Conservation (phyloP, 2,888 invertebrate species). For the Machimus rusticus region DNA sequence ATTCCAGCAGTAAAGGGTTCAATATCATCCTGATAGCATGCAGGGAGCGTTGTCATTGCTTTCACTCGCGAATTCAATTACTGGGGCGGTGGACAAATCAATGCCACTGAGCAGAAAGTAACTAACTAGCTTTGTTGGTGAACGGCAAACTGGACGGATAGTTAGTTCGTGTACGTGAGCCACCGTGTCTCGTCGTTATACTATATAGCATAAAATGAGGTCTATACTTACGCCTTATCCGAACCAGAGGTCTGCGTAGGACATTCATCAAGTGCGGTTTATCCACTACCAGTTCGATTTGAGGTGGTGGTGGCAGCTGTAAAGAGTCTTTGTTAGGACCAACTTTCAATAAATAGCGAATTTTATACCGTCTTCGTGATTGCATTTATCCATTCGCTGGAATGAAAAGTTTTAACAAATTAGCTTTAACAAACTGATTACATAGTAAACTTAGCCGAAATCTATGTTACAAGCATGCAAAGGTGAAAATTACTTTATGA, state of each 20-base stretch:
- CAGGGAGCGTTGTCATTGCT: neutral
- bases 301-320: slow-evolving; percentile 76
- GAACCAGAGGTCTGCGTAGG: slow-evolving; percentile 69
- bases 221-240: slow-evolving; percentile 70
- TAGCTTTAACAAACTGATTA: neutral
- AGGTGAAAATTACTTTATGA: no score
- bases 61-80: slow-evolving; percentile 21
- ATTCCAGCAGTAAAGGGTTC: slow-evolving; percentile 1
- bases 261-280: slow-evolving; percentile 73
- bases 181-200: neutral
- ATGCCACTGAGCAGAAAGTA: neutral
- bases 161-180: neutral
- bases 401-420: slow-evolving; percentile 53
- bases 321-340: slow-evolving; percentile 49
- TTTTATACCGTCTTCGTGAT: slow-evolving; percentile 79
- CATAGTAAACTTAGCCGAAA: neutral
- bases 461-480: no score
- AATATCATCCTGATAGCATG: neutral
- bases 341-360: neutral
- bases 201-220: neutral
- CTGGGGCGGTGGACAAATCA: neutral
- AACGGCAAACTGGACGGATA: neutral
- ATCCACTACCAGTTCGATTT: slow-evolving; percentile 76
- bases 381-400: slow-evolving; percentile 81
- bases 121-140: neutral